Evolutionary conservation across 2,113 vertebrate genomes (phyloP).

Genomic region (Tamias sibiricus): DNA sequence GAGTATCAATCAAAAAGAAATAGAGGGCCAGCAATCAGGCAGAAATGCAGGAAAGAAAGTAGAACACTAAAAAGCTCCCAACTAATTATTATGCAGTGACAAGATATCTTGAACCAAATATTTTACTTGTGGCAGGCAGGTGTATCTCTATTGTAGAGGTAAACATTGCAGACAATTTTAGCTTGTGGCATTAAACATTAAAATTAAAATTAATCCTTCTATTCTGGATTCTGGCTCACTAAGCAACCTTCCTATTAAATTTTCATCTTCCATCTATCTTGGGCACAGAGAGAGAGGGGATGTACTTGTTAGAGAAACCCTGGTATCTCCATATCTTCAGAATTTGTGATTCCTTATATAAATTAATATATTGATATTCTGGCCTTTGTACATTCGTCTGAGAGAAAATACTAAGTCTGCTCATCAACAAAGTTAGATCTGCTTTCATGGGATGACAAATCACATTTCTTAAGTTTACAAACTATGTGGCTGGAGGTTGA

Average conservation of each 20-base stretch:
- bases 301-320: neutral
- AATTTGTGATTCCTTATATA: constrained; percentile 46
- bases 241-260: constrained; percentile 56
- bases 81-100: neutral
- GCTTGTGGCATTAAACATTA: constrained; percentile 52
- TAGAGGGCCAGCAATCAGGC: neutral
- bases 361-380: constrained; percentile 24
- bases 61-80: neutral
- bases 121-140: constrained; percentile 18
- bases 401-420: constrained; percentile 16
- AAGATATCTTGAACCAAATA: neutral
- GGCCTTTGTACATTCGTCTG: neutral
- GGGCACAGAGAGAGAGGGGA: neutral
- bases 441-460: neutral
- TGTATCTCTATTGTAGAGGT: neutral
- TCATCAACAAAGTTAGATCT: constrained; percentile 27
- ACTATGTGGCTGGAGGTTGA: neutral
- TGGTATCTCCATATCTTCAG: neutral
- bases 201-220: constrained; percentile 61
- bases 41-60: neutral
- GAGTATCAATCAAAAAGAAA: neutral
- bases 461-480: neutral
- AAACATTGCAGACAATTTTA: constrained; percentile 45
- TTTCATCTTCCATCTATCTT: constrained; percentile 49
- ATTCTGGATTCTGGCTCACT: constrained; percentile 48